phyloP scores from a whole-genome alignment of 2,113 vertebrate species.

The Malurus alboscapulatus region DNA sequence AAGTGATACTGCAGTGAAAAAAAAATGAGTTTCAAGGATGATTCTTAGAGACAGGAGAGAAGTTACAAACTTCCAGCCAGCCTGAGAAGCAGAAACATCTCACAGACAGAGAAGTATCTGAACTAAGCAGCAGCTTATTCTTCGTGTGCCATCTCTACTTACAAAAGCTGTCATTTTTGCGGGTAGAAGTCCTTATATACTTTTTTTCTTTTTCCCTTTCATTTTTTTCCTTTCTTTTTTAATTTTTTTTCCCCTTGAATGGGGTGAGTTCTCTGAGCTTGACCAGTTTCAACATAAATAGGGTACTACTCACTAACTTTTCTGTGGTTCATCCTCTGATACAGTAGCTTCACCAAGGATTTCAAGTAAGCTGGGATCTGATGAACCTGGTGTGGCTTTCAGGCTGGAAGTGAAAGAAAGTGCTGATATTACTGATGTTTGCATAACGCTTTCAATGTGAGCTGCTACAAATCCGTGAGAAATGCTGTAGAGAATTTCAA shows the following conservation, averaged over 20 bases:
- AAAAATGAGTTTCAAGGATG: background rate
- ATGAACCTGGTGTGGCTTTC: background rate
- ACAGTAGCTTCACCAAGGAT: background rate
- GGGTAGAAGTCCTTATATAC: background rate
- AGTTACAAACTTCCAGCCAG: background rate
- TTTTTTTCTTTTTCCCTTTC: background rate
- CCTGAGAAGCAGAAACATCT: background rate
- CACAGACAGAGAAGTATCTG: background rate
- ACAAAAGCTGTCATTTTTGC: background rate
- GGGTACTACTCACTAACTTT: background rate
- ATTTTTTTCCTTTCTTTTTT: background rate
- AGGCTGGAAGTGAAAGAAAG: background rate
- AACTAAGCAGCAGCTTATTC: background rate
- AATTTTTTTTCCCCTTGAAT: background rate
- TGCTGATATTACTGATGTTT: background rate
- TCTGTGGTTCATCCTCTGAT: rapidly evolving
- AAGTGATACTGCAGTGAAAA: background rate
- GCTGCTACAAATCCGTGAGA: background rate
- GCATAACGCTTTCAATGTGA: background rate
- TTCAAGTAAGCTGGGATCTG: background rate
- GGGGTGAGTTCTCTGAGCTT: background rate
- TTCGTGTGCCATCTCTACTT: background rate
- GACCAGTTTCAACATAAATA: background rate
- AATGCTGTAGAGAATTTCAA: slow-evolving; percentile 3
- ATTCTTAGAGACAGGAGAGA: background rate